Base-by-base conservation (phyloP, 92 coral and sea anemone species). In the Virgularia gustaviana region DNA sequence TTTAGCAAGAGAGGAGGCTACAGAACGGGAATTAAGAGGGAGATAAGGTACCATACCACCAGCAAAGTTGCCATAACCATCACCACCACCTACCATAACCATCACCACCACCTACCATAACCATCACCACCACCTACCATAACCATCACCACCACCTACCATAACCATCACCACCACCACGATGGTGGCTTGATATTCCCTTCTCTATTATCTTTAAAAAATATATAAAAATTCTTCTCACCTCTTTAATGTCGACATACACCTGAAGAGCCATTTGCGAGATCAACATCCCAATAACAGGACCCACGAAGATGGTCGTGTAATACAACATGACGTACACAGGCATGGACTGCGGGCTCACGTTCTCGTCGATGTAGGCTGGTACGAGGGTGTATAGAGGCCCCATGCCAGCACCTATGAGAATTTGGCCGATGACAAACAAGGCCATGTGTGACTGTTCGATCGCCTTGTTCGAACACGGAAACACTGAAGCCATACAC, bases 301-400 rank as follows among this genome's bases (percentile, higher is more conserved):
- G 95, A 1, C 95, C 97, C 59, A 87, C 45, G 47, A 83, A 49
- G 0, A 88, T 55, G 12, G 79, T 71, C 6, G 88, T 84, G 49
- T 61, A 91, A 82, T 88, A 91, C 29, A 88, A 25, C 3, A 85
- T 85, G 43, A 92, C 84, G 58, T 87, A 87, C 19, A 92, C 57
- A 9, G 98, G 98, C 73, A 85, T 81, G 39, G 85, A 63, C 39
- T 84, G 79, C 1, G 98, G 96, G 25, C 79, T 71, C 10, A 92
- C 88, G 39, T 92, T 92, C 81, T 92, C 98, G 63, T 92, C 98
- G 36, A 92, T 78, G 83, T 92, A 92, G 19, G 98, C 96, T 25
- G 98, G 96, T 70, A 84, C 96, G 37, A 92, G 90, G 25, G 84
- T 79, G 81, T 81, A 91, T 66, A 91, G 85, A 73, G 97, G 97